Base-by-base conservation (phyloP, 2,888 invertebrate species). In the Saturnia japonica region DNA sequence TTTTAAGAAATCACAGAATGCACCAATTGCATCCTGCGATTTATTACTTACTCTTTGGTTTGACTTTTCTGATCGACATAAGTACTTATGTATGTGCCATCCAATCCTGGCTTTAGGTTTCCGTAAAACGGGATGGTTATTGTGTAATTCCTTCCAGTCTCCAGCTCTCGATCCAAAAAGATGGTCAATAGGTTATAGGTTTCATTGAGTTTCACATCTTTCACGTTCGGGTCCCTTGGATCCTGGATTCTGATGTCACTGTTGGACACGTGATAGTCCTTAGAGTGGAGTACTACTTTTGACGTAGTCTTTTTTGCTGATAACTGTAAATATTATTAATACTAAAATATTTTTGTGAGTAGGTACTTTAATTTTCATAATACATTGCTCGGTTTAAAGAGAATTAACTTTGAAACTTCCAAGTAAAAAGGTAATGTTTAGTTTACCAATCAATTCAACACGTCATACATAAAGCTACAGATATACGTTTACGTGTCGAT, bases 41-140 rank as follows among this genome's bases (percentile, higher is more conserved):
- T 34, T 34, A 47, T 47, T 0, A 47, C 91, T 90, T 47, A 91
- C 91, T 91, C 88, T 76, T 83, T 88, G 14, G 67, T 71, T 40
- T 85, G 83, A 0, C 81, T 85, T 88, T 87, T 85, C 71, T 92
- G 93, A 78, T 96, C 95, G 0, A 91, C 84, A 84, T 96, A 97
- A 70, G 94, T 95, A 81, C 96, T 97, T 62, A 95, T 94, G 81
- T 97, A 97, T 71, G 95, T 96, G 0, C 97, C 97, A 71, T 96
- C 95, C 74, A 97, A 88, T 0, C 95, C 95, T 16, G 94, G 94
- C 74, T 94, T 94, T 68, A 97, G 82, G 25, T 91, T 91, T 0
- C 96, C 96, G 19, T 85, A 87, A 80, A 96, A 97, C 0, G 95
- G 94, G 68, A 97, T 93, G 0, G 88, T 89, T 40, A 96, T 81